Base-by-base conservation (phyloP, 2,797 vertebrate genomes). In the Rhinoraja longicauda region DNA sequence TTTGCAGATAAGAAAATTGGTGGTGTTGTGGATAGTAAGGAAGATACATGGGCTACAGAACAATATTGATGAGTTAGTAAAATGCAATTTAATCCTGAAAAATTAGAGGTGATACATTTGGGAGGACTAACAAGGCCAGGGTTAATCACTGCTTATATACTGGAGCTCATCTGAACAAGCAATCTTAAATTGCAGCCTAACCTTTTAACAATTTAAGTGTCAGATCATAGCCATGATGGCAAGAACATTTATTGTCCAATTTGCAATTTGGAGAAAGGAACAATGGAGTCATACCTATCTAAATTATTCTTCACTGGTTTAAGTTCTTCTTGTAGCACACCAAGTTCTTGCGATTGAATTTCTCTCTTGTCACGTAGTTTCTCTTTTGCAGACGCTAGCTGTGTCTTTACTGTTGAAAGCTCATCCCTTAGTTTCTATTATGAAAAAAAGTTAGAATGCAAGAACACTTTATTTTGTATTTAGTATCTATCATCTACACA, bases 381-480 rank as follows among this genome's bases (percentile, higher is more conserved):
- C 26, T 92, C 90, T 92, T 75, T 92, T 26, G 24, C 13, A 29
- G 67, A 39, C 36, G 45, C 24, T 24, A 92, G 26, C 67, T n/a
- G 90, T 57, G 72, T 0, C 45, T 92, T 92, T 92, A 19, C 12
- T 92, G 36, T 7, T 73, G 12, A 17, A 39, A 92, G 13, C 4
- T 92, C 72, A 45, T 92, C 39, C 19, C 39, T 92, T 90, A 92
- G 70, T 92, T 92, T 92, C 90, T 92, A 57, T 92, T 29, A 73
- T 39, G n/a, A n/a, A n/a, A 91, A 6, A 73, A 36, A 86, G 8
- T 39, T 88, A 88, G 26, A 32, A 88, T 64, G 24, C 3, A 13
- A 59, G 15, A 15, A 86, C 62, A 62, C 26, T n/a, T 88, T 62
- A 32, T 19, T 36, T 67, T 32, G n/a, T 88, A 12, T 88, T 64